Percentiles rank a stretch among this genome's conserved stretches.
Evolutionary conservation across 1,140 invertebrate genomes (phyloP).

Genomic region (Popillia japonica): DNA sequence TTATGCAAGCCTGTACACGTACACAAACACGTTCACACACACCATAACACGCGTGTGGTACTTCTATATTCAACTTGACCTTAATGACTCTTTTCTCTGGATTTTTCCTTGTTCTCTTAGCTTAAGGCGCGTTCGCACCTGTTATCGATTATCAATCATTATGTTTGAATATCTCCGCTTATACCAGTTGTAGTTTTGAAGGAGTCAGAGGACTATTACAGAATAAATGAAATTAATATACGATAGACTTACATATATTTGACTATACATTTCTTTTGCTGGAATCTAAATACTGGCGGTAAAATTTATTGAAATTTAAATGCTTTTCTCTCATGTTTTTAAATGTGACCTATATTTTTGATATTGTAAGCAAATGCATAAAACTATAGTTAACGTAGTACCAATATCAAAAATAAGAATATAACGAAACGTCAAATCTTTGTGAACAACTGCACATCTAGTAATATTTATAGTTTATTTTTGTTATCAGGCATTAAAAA

Average conservation of each 20-base stretch:
- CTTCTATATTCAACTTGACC: neutral
- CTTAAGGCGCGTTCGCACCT: constrained; percentile 29
- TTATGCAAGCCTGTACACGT: neutral
- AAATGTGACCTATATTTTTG: too few relatives aligned
- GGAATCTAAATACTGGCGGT: neutral
- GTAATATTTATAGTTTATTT: too few relatives aligned
- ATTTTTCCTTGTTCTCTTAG: constrained; percentile 26
- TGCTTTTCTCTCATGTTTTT: too few relatives aligned
- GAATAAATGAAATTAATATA: constrained; percentile 4
- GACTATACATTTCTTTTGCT: neutral
- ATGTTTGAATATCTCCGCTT: constrained; percentile 17
- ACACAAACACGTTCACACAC: neutral
- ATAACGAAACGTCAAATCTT: too few relatives aligned
- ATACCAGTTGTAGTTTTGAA: neutral
- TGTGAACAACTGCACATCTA: too few relatives aligned
- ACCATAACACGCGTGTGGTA: neutral
- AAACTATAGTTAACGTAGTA: too few relatives aligned
- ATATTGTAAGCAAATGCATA: too few relatives aligned
- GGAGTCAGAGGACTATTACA: neutral
- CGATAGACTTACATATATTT: neutral
- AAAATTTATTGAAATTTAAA: too few relatives aligned
- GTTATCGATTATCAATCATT: constrained; percentile 34
- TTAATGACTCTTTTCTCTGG: constrained; percentile 28
- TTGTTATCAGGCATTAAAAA: too few relatives aligned
- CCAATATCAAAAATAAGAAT: too few relatives aligned